Evolutionary conservation across 2,113 vertebrate species (phyloP), one percentile per base, ranked within the genome.

Genomic region (Lonchura striata): DNA sequence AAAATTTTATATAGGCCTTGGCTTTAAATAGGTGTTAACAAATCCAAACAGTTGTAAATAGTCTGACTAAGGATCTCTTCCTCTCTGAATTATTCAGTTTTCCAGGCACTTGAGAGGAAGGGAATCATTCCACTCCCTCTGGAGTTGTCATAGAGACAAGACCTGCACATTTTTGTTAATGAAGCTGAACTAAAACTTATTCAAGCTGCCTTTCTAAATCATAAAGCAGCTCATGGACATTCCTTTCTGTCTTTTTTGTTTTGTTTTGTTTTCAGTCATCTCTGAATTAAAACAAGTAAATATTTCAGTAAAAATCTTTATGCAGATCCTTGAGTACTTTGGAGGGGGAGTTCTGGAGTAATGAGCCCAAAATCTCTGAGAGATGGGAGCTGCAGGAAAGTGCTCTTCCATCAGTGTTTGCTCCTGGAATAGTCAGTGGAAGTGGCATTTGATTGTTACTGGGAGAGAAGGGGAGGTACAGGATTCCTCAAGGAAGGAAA

Each of bases 111-210:
- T 79, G 84, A 89, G 92, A 82, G 70, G 61, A 77, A 85, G 52
- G 72, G 85, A 93, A 82, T 95, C 91, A 95, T 94, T 97, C 91
- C 46, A 46, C 57, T 91, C 53, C 77, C 76, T 94, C 74, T 79
- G 41, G 85, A 95, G 92, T 95, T 96, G 91, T 97, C 94, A 94
- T 95, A 95, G 95, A 94, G 87, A 95, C 87, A 90, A 90, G 91
- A 82, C 66, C 78, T 91, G 74, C 75, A 74, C 74, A 42, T 92
- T 91, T 96, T 81, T 82, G 85, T 44, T 89, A 91, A 72, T 79
- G 90, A 96, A 91, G 84, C 61, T 79, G 70, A 87, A 61, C 69
- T 91, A 61, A 91, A 94, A 95, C 65, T 91, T 91, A 18, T 10
- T 89, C 53, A 28, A 53, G 66, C 54, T 91, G 74, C 53, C 44